Evolutionary conservation across 2,888 invertebrate species (phyloP).

Genomic region (Phasia obesa): DNA sequence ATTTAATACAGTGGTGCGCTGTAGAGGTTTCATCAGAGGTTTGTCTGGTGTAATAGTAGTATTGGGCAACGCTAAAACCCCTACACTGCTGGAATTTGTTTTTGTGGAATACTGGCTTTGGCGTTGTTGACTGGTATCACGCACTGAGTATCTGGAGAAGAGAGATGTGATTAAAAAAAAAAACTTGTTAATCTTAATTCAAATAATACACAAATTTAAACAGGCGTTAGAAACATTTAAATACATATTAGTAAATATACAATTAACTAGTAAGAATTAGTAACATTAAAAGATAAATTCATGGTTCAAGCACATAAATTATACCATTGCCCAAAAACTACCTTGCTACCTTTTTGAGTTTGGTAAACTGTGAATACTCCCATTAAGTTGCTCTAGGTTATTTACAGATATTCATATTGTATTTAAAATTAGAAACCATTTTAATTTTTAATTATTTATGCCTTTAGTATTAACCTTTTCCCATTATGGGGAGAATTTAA

Average conservation of each 20-base stretch:
- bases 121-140: slow-evolving; percentile 78
- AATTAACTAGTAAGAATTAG: neutral
- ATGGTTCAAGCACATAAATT: neutral
- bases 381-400: slow-evolving; percentile 12
- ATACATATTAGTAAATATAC: neutral
- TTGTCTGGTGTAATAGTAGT: slow-evolving; percentile 73
- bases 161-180: neutral
- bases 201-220: slow-evolving; percentile 11
- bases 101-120: slow-evolving; percentile 82
- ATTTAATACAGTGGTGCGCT: slow-evolving; percentile 73
- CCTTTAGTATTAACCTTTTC: neutral
- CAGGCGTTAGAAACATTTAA: slow-evolving; percentile 10
- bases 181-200: neutral
- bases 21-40: slow-evolving; percentile 74
- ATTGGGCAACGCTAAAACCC: slow-evolving; percentile 72
- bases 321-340: neutral
- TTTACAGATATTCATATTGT: slow-evolving; percentile 8
- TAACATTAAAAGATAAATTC: neutral
- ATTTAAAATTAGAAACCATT: neutral
- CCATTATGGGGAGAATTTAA: neutral
- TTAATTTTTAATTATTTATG: slow-evolving; percentile 2
- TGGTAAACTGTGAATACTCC: slow-evolving; percentile 11
- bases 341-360: neutral
- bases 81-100: slow-evolving; percentile 80
- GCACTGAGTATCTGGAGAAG: slow-evolving; percentile 77